Percentiles rank a stretch among this genome's conserved stretches.
Conservation (phyloP, 2,113 vertebrate species). For the Pygoscelis adeliae region DNA sequence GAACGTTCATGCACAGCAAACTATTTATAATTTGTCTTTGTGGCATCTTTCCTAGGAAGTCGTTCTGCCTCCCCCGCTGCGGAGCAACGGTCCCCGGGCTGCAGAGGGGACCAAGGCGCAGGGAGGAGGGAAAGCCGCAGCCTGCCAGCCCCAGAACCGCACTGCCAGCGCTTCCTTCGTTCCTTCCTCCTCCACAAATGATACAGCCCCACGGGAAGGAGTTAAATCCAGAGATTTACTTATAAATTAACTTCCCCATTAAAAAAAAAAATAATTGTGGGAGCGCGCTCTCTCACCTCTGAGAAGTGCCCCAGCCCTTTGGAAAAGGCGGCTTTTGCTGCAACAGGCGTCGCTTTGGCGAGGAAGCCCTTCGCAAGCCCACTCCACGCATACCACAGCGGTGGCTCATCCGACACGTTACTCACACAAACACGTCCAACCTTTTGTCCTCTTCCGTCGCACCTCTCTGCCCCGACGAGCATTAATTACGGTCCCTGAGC, state of each 20-base stretch:
- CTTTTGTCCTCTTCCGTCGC: background rate
- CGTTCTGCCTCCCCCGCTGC: background rate
- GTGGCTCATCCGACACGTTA: background rate
- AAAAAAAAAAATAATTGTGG: background rate
- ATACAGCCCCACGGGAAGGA: accelerated
- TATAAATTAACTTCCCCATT: background rate
- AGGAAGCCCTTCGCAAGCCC: background rate
- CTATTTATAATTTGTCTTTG: no score
- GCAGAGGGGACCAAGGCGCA: background rate
- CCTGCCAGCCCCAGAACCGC: background rate
- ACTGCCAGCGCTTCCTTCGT: accelerated
- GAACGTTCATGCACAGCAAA: accelerated
- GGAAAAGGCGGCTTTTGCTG: background rate
- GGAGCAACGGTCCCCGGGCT: accelerated
- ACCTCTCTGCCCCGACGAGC: background rate
- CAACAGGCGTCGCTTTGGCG: accelerated
- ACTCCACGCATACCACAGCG: background rate
- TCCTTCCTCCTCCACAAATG: background rate
- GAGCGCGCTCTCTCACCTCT: background rate
- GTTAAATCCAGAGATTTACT: background rate
- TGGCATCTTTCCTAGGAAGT: background rate
- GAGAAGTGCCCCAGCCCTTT: background rate
- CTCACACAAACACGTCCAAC: background rate
- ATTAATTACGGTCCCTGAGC: background rate
- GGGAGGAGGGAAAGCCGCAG: background rate